Percentiles rank a stretch among this genome's conserved stretches.
Conservation (phyloP, 2,888 invertebrate species). For the Alviniconcha strummeri region DNA sequence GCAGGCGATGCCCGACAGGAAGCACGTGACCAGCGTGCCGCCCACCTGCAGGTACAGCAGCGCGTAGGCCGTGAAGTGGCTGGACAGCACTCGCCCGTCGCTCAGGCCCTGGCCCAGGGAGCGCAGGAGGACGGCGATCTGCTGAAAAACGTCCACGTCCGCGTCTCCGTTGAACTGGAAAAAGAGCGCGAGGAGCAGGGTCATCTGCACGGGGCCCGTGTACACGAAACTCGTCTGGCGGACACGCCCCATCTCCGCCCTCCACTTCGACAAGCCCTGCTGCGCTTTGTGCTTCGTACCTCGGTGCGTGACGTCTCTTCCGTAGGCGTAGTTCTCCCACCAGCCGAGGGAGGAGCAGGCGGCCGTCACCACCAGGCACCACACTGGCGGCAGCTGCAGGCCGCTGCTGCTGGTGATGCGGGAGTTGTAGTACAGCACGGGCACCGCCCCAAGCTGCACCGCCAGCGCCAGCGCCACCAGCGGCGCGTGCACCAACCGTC, state of each 20-base stretch:
- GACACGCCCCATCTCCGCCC: conserved; percentile 36
- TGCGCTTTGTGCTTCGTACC: background rate
- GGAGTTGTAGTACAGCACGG: conserved; percentile 9
- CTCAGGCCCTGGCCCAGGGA: conserved; percentile 13
- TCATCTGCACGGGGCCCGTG: conserved; percentile 41
- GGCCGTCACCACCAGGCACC: conserved; percentile 13
- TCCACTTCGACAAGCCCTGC: conserved; percentile 28
- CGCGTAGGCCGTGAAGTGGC: conserved; percentile 34
- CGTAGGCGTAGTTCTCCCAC: conserved; percentile 95
- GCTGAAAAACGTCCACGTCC: background rate
- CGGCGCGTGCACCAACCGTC: conserved; percentile 15
- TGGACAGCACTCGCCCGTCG: background rate
- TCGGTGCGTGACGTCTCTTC: conserved; percentile 12
- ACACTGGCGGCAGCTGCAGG: background rate
- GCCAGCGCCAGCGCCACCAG: conserved; percentile 36
- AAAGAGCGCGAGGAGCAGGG: conserved; percentile 32
- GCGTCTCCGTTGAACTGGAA: background rate
- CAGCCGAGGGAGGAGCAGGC: conserved; percentile 91
- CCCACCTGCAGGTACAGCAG: conserved; percentile 44
- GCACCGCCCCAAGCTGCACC: conserved; percentile 43
- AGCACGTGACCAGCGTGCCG: conserved; percentile 53
- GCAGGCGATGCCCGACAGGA: conserved; percentile 75
- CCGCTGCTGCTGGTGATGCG: background rate
- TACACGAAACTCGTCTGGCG: conserved; percentile 43
- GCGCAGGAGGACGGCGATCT: conserved; percentile 5